Evolutionary conservation across 2,113 vertebrate species (phyloP).

Genomic region (Phylloscopus trochilus): DNA sequence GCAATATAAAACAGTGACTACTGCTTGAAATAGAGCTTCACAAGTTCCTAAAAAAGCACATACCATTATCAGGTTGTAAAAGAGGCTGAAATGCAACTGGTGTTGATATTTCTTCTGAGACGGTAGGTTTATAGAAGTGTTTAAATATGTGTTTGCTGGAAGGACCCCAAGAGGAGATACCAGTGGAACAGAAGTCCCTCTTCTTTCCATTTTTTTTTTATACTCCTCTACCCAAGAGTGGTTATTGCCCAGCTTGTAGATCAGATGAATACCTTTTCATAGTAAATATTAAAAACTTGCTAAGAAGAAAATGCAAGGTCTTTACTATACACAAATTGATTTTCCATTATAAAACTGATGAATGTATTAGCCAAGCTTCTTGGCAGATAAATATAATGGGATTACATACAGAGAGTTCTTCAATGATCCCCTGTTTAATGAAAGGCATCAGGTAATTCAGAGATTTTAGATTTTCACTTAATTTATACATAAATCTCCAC

Average conservation of each 20-base stretch:
- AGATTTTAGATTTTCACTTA: background rate
- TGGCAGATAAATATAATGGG: background rate
- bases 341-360: background rate
- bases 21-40: background rate
- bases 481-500: background rate
- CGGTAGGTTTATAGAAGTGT: background rate
- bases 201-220: background rate
- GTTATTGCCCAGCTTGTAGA: background rate
- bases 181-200: background rate
- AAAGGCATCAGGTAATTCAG: background rate
- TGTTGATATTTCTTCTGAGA: constrained; percentile 12
- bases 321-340: background rate
- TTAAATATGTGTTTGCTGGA: constrained; percentile 17
- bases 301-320: background rate
- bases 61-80: constrained; percentile 36
- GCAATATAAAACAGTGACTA: background rate
- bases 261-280: background rate
- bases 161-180: background rate
- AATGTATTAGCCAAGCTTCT: background rate
- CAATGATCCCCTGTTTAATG: background rate
- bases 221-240: background rate
- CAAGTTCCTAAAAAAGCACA: background rate
- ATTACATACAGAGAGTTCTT: background rate
- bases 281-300: background rate
- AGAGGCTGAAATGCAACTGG: constrained; percentile 4